These are phyloP conservation scores for Tineola bisselliella DNA, from an alignment of 2,888 invertebrate species.

Conservation along the genomic window DNA sequence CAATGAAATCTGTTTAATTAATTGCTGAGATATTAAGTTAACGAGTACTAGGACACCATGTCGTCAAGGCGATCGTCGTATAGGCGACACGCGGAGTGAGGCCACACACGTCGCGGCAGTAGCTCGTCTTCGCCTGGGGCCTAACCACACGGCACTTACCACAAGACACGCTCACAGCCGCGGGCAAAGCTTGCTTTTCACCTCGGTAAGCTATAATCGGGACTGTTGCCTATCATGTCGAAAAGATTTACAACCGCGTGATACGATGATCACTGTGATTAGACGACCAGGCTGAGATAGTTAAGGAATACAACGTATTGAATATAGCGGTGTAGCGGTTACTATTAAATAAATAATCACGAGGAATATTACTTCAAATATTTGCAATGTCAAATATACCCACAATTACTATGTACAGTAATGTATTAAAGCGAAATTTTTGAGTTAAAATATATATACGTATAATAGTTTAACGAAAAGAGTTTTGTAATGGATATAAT, in stretches of 20 bases:
- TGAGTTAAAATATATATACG: no score
- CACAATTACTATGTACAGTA: no score
- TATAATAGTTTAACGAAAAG: not conserved
- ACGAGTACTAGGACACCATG: not conserved
- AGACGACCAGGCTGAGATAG: not conserved
- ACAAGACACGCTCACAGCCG: conserved; percentile 3
- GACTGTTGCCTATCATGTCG: conserved; percentile 13
- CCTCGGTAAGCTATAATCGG: conserved; percentile 11
- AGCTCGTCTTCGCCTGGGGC: conserved; percentile 8
- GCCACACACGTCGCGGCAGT: conserved; percentile 14
- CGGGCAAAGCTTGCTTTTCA: conserved; percentile 11
- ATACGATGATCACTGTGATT: conserved; percentile 12
- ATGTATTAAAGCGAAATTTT: no score
- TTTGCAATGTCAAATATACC: not conserved
- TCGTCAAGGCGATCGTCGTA: not conserved
- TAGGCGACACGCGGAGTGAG: not conserved
- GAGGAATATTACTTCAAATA: not conserved
- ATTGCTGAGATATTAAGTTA: not conserved
- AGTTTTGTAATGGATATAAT: conserved; percentile 1
- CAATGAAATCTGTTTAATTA: not conserved
- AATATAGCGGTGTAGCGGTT: not conserved
- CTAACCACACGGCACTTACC: conserved; percentile 3
- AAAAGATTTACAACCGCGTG: conserved; percentile 12
- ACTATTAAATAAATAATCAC: not conserved
- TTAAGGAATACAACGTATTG: not conserved